Evolutionary conservation across 2,888 invertebrate species (phyloP), one percentile per base, ranked within the genome.

Genomic region (Mesodorylaimus sp.): DNA sequence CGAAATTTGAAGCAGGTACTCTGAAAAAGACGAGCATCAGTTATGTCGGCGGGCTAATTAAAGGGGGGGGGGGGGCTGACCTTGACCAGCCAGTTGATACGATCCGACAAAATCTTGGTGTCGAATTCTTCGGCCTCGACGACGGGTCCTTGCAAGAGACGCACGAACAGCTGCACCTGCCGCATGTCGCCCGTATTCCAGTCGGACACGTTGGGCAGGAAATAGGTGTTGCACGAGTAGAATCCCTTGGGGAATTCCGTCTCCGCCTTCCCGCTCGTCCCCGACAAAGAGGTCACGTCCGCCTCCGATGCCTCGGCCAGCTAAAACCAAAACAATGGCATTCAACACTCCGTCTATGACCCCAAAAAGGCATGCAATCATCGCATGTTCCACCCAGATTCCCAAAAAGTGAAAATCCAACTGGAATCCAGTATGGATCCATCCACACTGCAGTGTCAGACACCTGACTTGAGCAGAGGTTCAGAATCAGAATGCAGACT

Each of bases 1-100:
- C 89, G 75, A 59, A 91, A 73, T 70, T 89, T 91, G 70, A 88
- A 89, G 63, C 80, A 83, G 45, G 88, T 78, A 54, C 80, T 79
- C 74, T 80, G 76, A 27, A 79, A 60, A 64, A 47, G 42, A 27
- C 7, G 28, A 32, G 44, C 7, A 23, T 45, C 10, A 32, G 10
- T 13, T 13, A 13, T 10, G 36, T 16, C 16, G 10, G 36, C 36
- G 36, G 36, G 36, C 10, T 10, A 32, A 32, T 16, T 32, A 10
- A 13, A 13, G 36, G 10, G 10, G 36, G 36, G 36, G 10, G 36
- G 36, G 10, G 16, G 7, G 19, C 21, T 5, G 10, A 21, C 16
- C 19, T 32, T 32, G 10, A 32, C 10, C 16, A 32, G 32, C 32
- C 32, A 32, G 16, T 32, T 32, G 16, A 32, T 32, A 10, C 16